Base-by-base conservation (phyloP, 2,888 invertebrate species). In the Phyllotreta striolata region DNA sequence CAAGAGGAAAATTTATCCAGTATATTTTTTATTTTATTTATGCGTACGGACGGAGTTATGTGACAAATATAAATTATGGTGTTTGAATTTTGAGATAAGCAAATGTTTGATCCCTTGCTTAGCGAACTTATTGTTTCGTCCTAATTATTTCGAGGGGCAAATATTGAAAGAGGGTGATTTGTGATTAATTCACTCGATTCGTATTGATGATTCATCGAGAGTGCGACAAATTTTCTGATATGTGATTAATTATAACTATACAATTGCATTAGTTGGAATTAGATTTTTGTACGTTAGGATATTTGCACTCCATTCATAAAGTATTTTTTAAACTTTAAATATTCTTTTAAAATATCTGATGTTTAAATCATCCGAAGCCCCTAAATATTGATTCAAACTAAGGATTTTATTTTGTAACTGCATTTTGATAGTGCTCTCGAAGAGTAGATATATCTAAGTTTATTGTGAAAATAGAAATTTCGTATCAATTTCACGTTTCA, bases 121-220 rank as follows among this genome's bases (percentile, higher is more conserved):
- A 64, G 66, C 54, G 66, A 66, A 65, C 70, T 70, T 70, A 73
- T 73, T 72, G 72, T 73, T 72, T 73, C 73, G 67, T 66, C 63
- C 69, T 65, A 70, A 70, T 70, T 72, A 71, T 71, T 68, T 58
- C 56, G 64, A 68, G 72, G 73, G 69, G 62, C n/a, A 68, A 66
- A 69, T 69, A 69, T 66, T 65, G 14, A 65, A 67, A 68, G 67
- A 68, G 71, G 69, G 67, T 68, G 71, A 71, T 71, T 71, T 71
- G 67, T 70, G 66, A 70, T 70, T 70, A 70, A 70, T 68, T 70
- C 63, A 66, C 65, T 64, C 38, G 64, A 66, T 66, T 68, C 54
- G 62, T 52, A 66, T 70, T 60, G 70, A 64, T 70, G 70, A 70
- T 67, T 70, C 70, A 70, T 68, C 62, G 58, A 66, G 62, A 55